A percentile compares a stretch with the other conserved stretches of the same genome.
Conservation (phyloP, 2,888 invertebrate genomes). For the Latrodectus hesperus region DNA sequence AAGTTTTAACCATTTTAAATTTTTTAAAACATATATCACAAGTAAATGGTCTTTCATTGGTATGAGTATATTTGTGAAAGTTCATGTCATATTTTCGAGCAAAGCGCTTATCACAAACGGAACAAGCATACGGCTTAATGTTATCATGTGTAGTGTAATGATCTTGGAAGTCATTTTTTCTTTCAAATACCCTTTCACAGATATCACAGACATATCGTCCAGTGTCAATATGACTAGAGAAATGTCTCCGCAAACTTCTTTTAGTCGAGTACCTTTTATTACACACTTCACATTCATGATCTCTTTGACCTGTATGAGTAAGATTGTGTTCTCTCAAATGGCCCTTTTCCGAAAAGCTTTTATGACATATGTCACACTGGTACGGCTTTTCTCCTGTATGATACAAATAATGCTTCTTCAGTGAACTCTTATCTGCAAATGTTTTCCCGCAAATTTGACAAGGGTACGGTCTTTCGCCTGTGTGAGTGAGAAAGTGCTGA, state of each 20-base stretch:
- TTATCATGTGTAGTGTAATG: slow-evolving; percentile 35
- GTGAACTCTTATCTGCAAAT: slow-evolving; percentile 45
- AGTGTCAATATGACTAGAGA: slow-evolving; percentile 34
- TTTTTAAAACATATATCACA: slow-evolving; percentile 31
- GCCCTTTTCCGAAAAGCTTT: slow-evolving; percentile 38
- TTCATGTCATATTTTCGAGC: slow-evolving; percentile 35
- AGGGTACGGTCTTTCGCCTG: slow-evolving; percentile 46
- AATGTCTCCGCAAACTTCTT: slow-evolving; percentile 49
- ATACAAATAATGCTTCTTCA: slow-evolving; percentile 35
- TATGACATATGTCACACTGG: slow-evolving; percentile 31
- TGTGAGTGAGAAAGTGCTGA: slow-evolving; percentile 50
- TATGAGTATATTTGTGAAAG: slow-evolving; percentile 32
- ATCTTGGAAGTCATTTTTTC: slow-evolving; percentile 31
- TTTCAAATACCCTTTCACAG: slow-evolving; percentile 29
- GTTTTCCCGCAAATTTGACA: slow-evolving; percentile 49
- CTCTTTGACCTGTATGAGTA: slow-evolving; percentile 37
- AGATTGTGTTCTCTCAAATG: slow-evolving; percentile 45
- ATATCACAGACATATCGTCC: slow-evolving; percentile 32
- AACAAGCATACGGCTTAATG: slow-evolving; percentile 30
- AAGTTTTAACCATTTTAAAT: slow-evolving; percentile 27
- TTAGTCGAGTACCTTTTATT: slow-evolving; percentile 34
- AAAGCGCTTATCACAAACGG: slow-evolving; percentile 32
- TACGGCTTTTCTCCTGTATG: slow-evolving; percentile 58
- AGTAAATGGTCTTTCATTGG: slow-evolving; percentile 7
- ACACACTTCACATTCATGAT: slow-evolving; percentile 35